These are phyloP conservation scores for Gobius niger DNA, from an alignment of 2,113 vertebrate genomes.

Conservation along the genomic window DNA sequence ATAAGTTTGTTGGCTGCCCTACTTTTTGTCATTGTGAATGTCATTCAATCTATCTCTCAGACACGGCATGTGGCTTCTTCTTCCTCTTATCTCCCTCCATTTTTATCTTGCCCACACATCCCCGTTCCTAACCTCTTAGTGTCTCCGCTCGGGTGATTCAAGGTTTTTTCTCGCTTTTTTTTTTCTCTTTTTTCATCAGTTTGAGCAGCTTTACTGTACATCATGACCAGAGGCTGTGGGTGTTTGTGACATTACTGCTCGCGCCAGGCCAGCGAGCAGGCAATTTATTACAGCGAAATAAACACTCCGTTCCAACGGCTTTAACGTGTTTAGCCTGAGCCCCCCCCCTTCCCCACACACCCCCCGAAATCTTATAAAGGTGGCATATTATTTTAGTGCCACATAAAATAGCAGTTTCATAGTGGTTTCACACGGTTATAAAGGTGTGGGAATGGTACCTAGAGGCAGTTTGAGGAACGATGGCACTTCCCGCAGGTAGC, in stretches of 20 bases:
- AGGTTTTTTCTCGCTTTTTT: background rate
- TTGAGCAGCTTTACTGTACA: slow-evolving; percentile 33
- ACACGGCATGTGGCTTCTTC: slow-evolving; percentile 6
- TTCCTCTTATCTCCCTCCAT: background rate
- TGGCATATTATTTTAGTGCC: slow-evolving; percentile 7
- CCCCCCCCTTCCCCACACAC: background rate
- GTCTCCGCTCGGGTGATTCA: slow-evolving; percentile 28
- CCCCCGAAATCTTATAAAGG: slow-evolving; percentile 19
- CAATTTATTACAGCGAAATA: slow-evolving; percentile 46
- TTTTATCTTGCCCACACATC: slow-evolving; percentile 14
- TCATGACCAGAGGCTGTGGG: slow-evolving; percentile 31
- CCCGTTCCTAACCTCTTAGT: slow-evolving; percentile 22
- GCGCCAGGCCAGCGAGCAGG: slow-evolving; percentile 38
- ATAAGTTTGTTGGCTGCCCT: background rate
- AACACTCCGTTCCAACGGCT: slow-evolving; percentile 30
- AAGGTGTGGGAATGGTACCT: slow-evolving; percentile 76
- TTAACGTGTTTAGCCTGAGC: slow-evolving; percentile 9
- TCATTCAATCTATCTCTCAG: slow-evolving; percentile 5
- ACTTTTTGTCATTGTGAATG: slow-evolving; percentile 7
- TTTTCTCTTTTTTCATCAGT: slow-evolving; percentile 14
- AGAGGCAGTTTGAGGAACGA: slow-evolving; percentile 94
- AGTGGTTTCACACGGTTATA: background rate
- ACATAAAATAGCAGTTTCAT: slow-evolving; percentile 21
- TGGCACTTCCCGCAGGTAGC: slow-evolving; percentile 92
- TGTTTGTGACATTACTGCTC: slow-evolving; percentile 40